Evolutionary conservation across 2,888 invertebrate species (phyloP).

Genomic region (Parnassius apollo): DNA sequence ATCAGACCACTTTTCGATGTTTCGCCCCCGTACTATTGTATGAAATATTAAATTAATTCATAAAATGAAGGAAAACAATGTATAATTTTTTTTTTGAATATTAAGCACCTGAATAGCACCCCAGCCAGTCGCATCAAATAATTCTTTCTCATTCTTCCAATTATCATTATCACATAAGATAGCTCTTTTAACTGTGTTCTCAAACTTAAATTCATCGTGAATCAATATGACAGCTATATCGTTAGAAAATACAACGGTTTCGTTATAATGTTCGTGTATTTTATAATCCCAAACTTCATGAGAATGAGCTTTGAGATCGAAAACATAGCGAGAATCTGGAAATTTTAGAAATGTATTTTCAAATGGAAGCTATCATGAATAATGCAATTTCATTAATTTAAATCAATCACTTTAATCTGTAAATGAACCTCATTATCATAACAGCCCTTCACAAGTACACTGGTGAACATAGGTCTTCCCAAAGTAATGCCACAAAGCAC

Average conservation of each 20-base stretch:
- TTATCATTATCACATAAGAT: conserved; percentile 32
- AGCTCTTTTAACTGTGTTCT: conserved; percentile 35
- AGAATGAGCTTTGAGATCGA: conserved; percentile 30
- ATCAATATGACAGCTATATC: conserved; percentile 45
- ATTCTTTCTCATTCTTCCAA: conserved; percentile 43
- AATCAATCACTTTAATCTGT: too few species aligned
- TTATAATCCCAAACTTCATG: conserved; percentile 41
- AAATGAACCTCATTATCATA: too few species aligned
- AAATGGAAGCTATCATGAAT: too few species aligned
- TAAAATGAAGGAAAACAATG: not conserved
- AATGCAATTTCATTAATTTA: too few species aligned
- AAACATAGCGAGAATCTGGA: conserved; percentile 41
- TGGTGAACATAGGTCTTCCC: too few species aligned
- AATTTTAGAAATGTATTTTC: conserved; percentile 8
- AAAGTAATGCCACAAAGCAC: too few species aligned
- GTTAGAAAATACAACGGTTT: conserved; percentile 35
- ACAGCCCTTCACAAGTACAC: too few species aligned
- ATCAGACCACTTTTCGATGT: conserved; percentile 31
- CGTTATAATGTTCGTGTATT: conserved; percentile 41
- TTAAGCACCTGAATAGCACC: conserved; percentile 40
- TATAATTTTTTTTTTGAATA: not conserved
- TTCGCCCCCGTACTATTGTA: conserved; percentile 34
- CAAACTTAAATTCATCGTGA: conserved; percentile 35
- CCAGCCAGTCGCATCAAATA: conserved; percentile 48
- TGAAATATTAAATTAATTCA: conserved; percentile 1